Evolutionary conservation across 2,888 invertebrate genomes (phyloP).

Genomic region (Microctonus hyperodae): DNA sequence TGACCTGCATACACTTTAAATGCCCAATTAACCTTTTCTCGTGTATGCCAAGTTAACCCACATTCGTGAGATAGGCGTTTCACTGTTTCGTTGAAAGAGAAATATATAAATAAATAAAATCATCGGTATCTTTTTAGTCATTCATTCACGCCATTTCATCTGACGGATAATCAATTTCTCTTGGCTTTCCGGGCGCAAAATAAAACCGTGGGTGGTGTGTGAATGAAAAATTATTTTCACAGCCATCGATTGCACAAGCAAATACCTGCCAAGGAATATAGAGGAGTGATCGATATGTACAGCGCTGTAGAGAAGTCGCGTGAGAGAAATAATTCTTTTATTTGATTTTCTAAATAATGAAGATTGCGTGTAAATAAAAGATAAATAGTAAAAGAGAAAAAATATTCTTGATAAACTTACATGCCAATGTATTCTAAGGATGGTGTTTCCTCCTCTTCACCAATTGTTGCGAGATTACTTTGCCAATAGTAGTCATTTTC

Average conservation of each 20-base stretch:
- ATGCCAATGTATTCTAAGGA: conserved; percentile 54
- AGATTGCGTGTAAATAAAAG: neutral
- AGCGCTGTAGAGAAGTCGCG: neutral
- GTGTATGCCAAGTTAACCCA: conserved; percentile 32
- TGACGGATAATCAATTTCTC: conserved; percentile 25
- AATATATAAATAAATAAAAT: conserved; percentile 21
- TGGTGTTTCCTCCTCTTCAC: conserved; percentile 71
- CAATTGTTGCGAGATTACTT: conserved; percentile 71
- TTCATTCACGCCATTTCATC: conserved; percentile 22
- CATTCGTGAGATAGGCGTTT: conserved; percentile 30
- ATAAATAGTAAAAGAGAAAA: neutral
- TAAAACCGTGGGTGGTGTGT: conserved; percentile 19
- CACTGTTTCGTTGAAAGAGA: conserved; percentile 1
- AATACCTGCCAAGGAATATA: conserved; percentile 29
- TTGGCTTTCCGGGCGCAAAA: conserved; percentile 13
- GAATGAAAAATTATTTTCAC: conserved; percentile 26
- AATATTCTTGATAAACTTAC: conserved; percentile 46
- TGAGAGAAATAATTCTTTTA: conserved; percentile 1
- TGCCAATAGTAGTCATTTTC: conserved; percentile 57
- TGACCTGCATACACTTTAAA: conserved; percentile 36
- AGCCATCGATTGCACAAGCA: conserved; percentile 22
- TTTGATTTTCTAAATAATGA: neutral
- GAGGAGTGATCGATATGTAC: conserved; percentile 15
- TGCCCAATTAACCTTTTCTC: conserved; percentile 46
- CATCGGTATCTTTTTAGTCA: conserved; percentile 20